These are phyloP conservation scores for Pteruthius melanotis DNA, from an alignment of 2,113 vertebrate species.

Conservation along the genomic window DNA sequence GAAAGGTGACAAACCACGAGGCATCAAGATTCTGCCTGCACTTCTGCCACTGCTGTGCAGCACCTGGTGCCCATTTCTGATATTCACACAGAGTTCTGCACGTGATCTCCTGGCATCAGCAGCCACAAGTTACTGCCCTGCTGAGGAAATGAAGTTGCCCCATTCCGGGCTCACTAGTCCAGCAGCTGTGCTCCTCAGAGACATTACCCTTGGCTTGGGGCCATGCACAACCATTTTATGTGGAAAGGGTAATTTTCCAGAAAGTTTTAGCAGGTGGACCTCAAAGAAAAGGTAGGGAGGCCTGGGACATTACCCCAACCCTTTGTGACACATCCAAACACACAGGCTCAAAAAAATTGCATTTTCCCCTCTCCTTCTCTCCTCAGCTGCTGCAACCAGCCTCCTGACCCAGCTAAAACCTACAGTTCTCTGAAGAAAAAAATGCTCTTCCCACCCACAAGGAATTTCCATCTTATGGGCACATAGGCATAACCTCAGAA, in stretches of 20 bases:
- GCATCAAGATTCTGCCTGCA: background rate
- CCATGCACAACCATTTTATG: background rate
- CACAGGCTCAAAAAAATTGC: background rate
- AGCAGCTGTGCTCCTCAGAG: background rate
- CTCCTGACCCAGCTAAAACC: background rate
- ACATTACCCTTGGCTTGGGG: background rate
- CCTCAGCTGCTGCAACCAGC: background rate
- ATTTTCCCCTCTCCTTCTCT: background rate
- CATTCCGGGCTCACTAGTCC: background rate
- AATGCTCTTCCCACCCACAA: background rate
- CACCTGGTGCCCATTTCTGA: background rate
- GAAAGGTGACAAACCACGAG: background rate
- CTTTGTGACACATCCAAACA: background rate
- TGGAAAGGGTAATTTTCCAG: background rate
- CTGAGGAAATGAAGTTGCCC: background rate
- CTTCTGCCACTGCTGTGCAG: background rate
- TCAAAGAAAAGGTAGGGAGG: background rate
- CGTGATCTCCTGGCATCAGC: background rate
- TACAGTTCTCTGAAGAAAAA: background rate
- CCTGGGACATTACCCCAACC: background rate
- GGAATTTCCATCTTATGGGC: background rate
- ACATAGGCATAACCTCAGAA: background rate
- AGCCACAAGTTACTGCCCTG: background rate
- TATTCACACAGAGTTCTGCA: background rate
- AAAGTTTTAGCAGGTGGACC: background rate